A percentile compares a stretch with the other conserved stretches of the same genome.
These are phyloP conservation scores for Nycteola revayana DNA, from an alignment of 2,888 invertebrate species.

Conservation along the genomic window DNA sequence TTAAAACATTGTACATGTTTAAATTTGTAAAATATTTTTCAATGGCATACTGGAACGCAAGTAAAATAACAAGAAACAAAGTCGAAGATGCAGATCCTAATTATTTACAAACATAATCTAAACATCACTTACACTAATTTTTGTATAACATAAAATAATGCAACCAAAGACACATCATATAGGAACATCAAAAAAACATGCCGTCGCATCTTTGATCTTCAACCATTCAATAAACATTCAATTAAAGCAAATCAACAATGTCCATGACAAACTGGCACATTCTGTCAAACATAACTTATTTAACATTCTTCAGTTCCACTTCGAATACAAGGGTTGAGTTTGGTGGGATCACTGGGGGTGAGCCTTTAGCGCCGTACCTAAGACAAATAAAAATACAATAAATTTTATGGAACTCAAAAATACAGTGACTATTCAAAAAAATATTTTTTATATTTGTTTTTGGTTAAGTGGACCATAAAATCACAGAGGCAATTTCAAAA, in stretches of 20 bases:
- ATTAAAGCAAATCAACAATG: slow-evolving; percentile 45
- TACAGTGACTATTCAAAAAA: too few species aligned
- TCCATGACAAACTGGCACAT: slow-evolving; percentile 43
- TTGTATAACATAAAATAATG: too few species aligned
- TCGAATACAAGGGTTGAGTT: slow-evolving; percentile 94
- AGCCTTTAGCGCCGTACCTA: slow-evolving; percentile 89
- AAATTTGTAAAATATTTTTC: too few species aligned
- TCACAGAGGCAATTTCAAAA: too few species aligned
- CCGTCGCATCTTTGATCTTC: slow-evolving; percentile 41
- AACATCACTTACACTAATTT: too few species aligned
- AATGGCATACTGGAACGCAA: too few species aligned
- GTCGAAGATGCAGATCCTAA: too few species aligned
- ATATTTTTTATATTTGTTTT: not conserved
- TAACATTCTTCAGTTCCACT: slow-evolving; percentile 92
- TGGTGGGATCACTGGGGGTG: slow-evolving; percentile 92
- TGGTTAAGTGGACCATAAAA: too few species aligned
- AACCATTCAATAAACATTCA: slow-evolving; percentile 44
- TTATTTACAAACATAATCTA: too few species aligned
- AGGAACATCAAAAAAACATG: slow-evolving; percentile 21
- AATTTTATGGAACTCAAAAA: too few species aligned
- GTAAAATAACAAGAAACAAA: too few species aligned
- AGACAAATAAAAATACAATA: not conserved
- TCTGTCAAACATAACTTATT: slow-evolving; percentile 62
- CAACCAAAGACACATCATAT: slow-evolving; percentile 35
- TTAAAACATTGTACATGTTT: too few species aligned